Conservation (phyloP, 2,888 invertebrate genomes). For the Drosophila hawaiiensis region DNA sequence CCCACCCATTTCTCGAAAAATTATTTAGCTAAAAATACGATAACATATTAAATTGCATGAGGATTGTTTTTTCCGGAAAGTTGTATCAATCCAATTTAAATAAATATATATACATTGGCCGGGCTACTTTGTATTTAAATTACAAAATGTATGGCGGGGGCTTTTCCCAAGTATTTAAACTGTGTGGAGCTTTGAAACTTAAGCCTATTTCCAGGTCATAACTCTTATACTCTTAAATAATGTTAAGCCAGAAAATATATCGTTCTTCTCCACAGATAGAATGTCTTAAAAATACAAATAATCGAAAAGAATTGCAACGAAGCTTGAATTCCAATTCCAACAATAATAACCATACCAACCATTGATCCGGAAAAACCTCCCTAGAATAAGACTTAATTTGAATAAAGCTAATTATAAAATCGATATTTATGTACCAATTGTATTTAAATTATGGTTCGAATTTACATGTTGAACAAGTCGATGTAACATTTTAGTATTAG, state of each 20-base stretch:
- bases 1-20: neutral
- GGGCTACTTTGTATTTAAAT: neutral
- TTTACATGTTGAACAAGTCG: conserved; percentile 62
- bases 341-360: conserved; percentile 32
- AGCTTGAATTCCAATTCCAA: conserved; percentile 41
- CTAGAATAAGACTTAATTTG: conserved; percentile 48
- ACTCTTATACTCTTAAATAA: conserved; percentile 4
- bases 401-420: conserved; percentile 43
- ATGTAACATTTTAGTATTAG: conserved; percentile 55
- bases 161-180: conserved; percentile 5
- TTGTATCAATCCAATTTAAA: neutral
- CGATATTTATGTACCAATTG: conserved; percentile 46
- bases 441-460: conserved; percentile 67
- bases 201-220: neutral
- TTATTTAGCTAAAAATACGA: neutral
- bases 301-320: conserved; percentile 64
- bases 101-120: neutral
- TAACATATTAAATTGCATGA: neutral
- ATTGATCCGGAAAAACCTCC: conserved; percentile 50
- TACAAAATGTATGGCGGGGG: neutral
- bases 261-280: neutral
- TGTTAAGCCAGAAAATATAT: conserved; percentile 17
- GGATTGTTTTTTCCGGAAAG: neutral
- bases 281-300: conserved; percentile 17
- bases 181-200: neutral